A percentile compares a stretch with the other conserved stretches of the same genome.
Evolutionary conservation across 2,797 vertebrate species (phyloP).

Genomic region (Sparus aurata): DNA sequence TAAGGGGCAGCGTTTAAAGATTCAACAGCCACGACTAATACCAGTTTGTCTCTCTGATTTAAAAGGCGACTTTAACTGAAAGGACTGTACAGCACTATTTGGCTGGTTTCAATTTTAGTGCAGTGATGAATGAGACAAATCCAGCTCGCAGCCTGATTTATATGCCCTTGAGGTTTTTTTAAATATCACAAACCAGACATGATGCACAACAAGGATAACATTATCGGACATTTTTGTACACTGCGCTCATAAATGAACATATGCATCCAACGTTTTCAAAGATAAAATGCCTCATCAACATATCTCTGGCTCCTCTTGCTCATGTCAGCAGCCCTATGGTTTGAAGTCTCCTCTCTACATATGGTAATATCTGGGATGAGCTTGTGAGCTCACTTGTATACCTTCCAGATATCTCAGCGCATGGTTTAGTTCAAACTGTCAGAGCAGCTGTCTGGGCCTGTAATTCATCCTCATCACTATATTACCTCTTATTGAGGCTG

Average conservation of each 20-base stretch:
- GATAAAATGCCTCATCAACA: background rate
- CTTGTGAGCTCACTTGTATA: conserved; percentile 34
- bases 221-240: background rate
- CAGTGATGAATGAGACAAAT: background rate
- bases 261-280: background rate
- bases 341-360: conserved; percentile 49
- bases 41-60: background rate
- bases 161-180: background rate
- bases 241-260: conserved; percentile 1
- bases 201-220: background rate
- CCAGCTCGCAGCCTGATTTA: background rate
- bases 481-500: conserved; percentile 89
- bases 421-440: conserved; percentile 65
- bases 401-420: conserved; percentile 49
- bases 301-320: conserved; percentile 16
- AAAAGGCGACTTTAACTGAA: background rate
- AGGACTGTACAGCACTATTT: background rate
- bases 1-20: background rate
- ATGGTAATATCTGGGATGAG: conserved; percentile 55
- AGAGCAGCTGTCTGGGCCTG: conserved; percentile 51
- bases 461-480: conserved; percentile 58
- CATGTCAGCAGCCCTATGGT: conserved; percentile 16
- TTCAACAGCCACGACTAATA: background rate
- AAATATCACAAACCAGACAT: background rate
- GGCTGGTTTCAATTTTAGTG: background rate